phyloP scores from a whole-genome alignment of 2,888 invertebrate genomes.

The Calliopum simillimum region DNA sequence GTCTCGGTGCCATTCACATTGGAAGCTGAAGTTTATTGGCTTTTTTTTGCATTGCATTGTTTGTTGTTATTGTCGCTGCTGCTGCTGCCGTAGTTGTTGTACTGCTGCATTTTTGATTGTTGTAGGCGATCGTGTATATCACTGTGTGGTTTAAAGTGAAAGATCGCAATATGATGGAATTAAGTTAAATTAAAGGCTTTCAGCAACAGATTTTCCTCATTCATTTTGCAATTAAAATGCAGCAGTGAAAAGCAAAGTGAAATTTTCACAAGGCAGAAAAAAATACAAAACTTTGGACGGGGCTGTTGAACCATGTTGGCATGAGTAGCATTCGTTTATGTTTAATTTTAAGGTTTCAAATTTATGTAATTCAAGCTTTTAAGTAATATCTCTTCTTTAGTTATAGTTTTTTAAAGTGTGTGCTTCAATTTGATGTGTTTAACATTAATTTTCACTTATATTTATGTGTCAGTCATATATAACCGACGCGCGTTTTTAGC shows the following conservation, averaged over 20 bases:
- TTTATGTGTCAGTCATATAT: no score
- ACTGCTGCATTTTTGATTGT: neutral
- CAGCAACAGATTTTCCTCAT: neutral
- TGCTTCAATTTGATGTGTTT: no score
- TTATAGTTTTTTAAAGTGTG: no score
- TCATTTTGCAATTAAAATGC: neutral
- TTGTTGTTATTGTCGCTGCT: neutral
- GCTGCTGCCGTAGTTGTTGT: neutral
- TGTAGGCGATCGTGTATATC: conserved; percentile 21
- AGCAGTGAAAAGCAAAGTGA: neutral
- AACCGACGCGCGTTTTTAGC: no score
- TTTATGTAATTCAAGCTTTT: no score
- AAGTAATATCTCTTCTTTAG: no score
- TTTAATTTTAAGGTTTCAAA: no score
- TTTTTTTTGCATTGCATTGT: conserved; percentile 6
- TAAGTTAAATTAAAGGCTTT: conserved; percentile 5
- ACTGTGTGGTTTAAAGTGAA: conserved; percentile 1
- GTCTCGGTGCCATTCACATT: conserved; percentile 28
- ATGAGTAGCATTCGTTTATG: no score
- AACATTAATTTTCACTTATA: no score
- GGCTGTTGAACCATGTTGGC: no score
- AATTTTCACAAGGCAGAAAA: neutral
- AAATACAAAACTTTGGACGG: no score
- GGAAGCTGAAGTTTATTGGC: conserved; percentile 27
- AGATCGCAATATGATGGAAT: conserved; percentile 1